Base-by-base conservation (phyloP, 2,113 vertebrate genomes). In the Benthochromis sp. region DNA sequence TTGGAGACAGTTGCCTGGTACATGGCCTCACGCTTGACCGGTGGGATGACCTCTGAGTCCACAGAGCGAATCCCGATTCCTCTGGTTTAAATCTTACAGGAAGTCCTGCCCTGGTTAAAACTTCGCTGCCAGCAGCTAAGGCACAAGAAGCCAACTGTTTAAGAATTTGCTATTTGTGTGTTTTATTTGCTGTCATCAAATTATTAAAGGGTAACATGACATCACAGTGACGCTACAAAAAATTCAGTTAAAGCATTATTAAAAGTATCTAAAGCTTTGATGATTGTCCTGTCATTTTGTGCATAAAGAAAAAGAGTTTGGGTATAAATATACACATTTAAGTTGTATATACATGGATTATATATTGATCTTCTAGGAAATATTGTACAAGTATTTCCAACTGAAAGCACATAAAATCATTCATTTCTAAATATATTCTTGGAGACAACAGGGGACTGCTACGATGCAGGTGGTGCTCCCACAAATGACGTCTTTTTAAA, bases 1-100 rank as follows among this genome's bases (percentile, higher is more conserved):
- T 95, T 95, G 61, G 97, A 96, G 83, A 96, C 96, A 87, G 98
- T 97, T 90, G 97, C 97, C 93, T 98, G 98, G 94, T 98, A 98
- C 95, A 96, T 96, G 14, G 97, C 97, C 97, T 98, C 95, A 55
- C 97, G 93, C 89, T 97, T 97, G 92, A 96, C 97, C 87, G 97
- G 93, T 82, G 97, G 96, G 89, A 97, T 90, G 79, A 93, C 90
- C 84, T 97, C 96, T 66, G 96, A 96, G 92, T 94, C 90, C 85
- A 96, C 97, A 94, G 95, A 93, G 12, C 63, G 91, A 84, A 90
- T 86, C 82, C 86, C 4, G 87, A 81, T 95, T 95, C 91, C 93
- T 93, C 95, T 86, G 92, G 84, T 93, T 57, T 83, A 88, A 55
- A 81, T 86, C 86, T 84, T 96, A 97, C 96, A 84, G 94, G 88